phyloP scores from a whole-genome alignment of 2,113 vertebrate genomes.

The Conger conger region DNA sequence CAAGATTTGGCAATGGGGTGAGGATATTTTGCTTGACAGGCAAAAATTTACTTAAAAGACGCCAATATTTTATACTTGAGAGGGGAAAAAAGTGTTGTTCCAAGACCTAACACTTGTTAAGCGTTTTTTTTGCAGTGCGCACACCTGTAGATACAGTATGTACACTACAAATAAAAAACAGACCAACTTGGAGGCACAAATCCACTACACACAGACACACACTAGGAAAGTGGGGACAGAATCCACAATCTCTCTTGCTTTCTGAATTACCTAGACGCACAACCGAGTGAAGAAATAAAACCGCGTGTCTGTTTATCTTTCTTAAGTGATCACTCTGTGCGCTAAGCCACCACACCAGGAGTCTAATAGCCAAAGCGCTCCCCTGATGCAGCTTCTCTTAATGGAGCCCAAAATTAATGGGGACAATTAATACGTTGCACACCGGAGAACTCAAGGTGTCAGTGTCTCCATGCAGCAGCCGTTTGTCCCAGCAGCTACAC shows the following conservation, averaged over 20 bases:
- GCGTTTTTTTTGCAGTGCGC: too few species aligned
- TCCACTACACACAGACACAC: background rate
- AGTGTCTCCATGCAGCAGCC: background rate
- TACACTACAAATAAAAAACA: too few species aligned
- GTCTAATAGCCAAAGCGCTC: slow-evolving; percentile 18
- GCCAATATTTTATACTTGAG: too few species aligned
- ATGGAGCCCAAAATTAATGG: slow-evolving; percentile 28
- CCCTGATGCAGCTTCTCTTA: slow-evolving; percentile 25
- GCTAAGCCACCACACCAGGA: slow-evolving; percentile 12
- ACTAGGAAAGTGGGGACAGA: background rate
- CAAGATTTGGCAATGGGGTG: too few species aligned
- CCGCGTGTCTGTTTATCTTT: background rate
- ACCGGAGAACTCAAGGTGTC: slow-evolving; percentile 24
- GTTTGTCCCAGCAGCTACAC: background rate
- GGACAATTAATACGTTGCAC: slow-evolving; percentile 14
- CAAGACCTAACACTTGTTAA: too few species aligned
- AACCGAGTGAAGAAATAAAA: background rate
- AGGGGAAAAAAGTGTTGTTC: too few species aligned
- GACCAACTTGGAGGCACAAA: background rate
- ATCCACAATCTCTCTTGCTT: background rate
- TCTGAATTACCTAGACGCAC: background rate
- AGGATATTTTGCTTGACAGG: too few species aligned
- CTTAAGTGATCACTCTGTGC: background rate
- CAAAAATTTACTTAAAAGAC: too few species aligned
- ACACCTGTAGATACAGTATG: too few species aligned